phyloP scores from a whole-genome alignment of 2,888 invertebrate genomes.

The Macaria notata region DNA sequence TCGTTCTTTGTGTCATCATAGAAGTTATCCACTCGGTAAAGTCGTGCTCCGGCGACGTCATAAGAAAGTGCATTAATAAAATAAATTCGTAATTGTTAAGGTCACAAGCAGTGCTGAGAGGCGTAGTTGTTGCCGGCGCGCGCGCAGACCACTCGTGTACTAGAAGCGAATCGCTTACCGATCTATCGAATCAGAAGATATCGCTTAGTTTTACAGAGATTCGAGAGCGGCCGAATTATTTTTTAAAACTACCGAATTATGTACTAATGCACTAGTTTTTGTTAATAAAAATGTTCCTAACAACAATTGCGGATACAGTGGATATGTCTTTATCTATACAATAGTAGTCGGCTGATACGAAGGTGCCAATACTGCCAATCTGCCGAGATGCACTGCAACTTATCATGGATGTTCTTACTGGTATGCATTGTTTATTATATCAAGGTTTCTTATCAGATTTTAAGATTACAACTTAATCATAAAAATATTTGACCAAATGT shows the following conservation, averaged over 20 bases:
- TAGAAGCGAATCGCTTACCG: slow-evolving; percentile 72
- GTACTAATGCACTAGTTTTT: slow-evolving; percentile 31
- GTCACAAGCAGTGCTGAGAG: slow-evolving; percentile 64
- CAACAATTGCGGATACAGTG: slow-evolving; percentile 64
- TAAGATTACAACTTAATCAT: too few species aligned
- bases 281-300: slow-evolving; percentile 58
- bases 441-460: not conserved
- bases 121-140: slow-evolving; percentile 72
- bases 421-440: slow-evolving; percentile 46
- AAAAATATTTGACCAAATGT: too few species aligned
- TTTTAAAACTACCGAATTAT: slow-evolving; percentile 29
- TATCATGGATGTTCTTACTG: slow-evolving; percentile 69
- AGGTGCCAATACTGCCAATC: slow-evolving; percentile 50
- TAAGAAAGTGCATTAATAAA: slow-evolving; percentile 80
- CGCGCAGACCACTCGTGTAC: slow-evolving; percentile 77
- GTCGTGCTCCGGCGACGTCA: slow-evolving; percentile 53
- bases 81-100: slow-evolving; percentile 79
- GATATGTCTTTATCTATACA: slow-evolving; percentile 78
- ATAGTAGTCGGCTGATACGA: slow-evolving; percentile 56
- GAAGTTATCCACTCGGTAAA: slow-evolving; percentile 37
- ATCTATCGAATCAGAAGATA: slow-evolving; percentile 57
- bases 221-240: slow-evolving; percentile 32
- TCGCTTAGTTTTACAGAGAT: slow-evolving; percentile 75
- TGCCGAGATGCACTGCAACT: slow-evolving; percentile 70
- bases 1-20: slow-evolving; percentile 44